Evolutionary conservation across 2,113 vertebrate genomes (phyloP).

Genomic region (Cyphomyrus discorhynchus): DNA sequence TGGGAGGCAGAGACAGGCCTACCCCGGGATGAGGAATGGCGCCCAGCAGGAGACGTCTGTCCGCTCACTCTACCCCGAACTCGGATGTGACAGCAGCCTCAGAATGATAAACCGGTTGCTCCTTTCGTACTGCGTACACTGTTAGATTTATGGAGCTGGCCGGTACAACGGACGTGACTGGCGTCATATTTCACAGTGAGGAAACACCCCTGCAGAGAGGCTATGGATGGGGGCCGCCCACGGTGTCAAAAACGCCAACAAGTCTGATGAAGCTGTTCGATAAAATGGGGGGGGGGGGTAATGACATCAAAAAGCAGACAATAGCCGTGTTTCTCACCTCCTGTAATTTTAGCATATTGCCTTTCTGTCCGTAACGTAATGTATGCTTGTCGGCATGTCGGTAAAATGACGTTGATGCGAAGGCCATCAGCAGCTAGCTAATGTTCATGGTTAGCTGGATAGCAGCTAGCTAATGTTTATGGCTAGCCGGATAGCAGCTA

Average conservation of each 20-base stretch:
- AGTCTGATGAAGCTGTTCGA: background rate
- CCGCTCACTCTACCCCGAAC: background rate
- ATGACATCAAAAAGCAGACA: background rate
- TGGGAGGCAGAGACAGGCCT: background rate
- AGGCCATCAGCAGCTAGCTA: background rate
- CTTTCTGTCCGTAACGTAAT: background rate
- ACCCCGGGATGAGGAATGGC: background rate
- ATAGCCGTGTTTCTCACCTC: no score
- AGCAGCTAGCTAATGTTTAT: background rate
- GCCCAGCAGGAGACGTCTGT: constrained; percentile 6
- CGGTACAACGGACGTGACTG: background rate
- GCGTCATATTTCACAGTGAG: constrained; percentile 13
- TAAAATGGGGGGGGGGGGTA: background rate
- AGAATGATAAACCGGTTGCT: constrained; percentile 1
- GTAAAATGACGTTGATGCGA: background rate
- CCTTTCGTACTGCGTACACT: background rate
- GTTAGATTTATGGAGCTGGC: background rate
- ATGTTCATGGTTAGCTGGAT: background rate
- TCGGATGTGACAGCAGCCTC: constrained; percentile 3
- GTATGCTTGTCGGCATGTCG: background rate
- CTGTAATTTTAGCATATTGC: background rate
- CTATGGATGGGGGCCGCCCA: background rate
- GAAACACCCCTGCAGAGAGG: background rate
- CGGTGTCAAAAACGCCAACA: background rate
- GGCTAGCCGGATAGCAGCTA: background rate